phyloP scores from a whole-genome alignment of 2,113 vertebrate species.

The Lipophrys pholis region DNA sequence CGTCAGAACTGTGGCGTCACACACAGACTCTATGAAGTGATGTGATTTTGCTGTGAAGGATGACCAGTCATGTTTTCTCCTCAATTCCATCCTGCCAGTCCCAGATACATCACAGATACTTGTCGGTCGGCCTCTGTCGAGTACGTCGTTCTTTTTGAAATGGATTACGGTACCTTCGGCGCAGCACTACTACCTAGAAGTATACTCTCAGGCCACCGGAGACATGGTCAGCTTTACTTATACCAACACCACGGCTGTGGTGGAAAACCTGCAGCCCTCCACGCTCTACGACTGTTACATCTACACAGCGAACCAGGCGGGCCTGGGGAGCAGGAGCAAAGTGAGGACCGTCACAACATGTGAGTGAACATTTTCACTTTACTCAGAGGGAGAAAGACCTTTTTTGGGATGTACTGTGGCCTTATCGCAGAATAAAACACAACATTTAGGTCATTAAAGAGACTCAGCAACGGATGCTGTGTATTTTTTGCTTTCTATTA shows the following conservation, averaged over 20 bases:
- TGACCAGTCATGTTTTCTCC: neutral
- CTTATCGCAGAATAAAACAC: too few relatives aligned
- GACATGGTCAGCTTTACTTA: constrained; percentile 50
- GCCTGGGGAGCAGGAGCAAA: constrained; percentile 72
- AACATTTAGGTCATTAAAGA: too few relatives aligned
- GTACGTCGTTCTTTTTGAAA: constrained; percentile 65
- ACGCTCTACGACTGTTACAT: constrained; percentile 77
- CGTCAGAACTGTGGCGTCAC: neutral
- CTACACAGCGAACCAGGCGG: constrained; percentile 76
- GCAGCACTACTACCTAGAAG: constrained; percentile 65
- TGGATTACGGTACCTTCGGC: constrained; percentile 74
- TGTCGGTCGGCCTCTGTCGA: constrained; percentile 55
- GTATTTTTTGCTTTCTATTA: too few relatives aligned
- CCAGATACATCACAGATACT: constrained; percentile 76
- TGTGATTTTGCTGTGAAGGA: neutral
- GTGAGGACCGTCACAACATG: constrained; percentile 78
- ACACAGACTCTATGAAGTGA: neutral
- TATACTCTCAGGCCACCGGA: constrained; percentile 35
- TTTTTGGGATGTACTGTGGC: too few relatives aligned
- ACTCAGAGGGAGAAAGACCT: neutral
- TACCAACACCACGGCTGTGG: constrained; percentile 31
- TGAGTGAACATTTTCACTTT: constrained; percentile 62
- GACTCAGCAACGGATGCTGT: too few relatives aligned
- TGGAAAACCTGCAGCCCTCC: constrained; percentile 63
- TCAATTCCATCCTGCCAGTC: constrained; percentile 55